Percentiles rank a stretch among this genome's conserved stretches.
These are phyloP conservation scores for Antrozous pallidus DNA, from an alignment of 2,797 vertebrate genomes.

Conservation along the genomic window DNA sequence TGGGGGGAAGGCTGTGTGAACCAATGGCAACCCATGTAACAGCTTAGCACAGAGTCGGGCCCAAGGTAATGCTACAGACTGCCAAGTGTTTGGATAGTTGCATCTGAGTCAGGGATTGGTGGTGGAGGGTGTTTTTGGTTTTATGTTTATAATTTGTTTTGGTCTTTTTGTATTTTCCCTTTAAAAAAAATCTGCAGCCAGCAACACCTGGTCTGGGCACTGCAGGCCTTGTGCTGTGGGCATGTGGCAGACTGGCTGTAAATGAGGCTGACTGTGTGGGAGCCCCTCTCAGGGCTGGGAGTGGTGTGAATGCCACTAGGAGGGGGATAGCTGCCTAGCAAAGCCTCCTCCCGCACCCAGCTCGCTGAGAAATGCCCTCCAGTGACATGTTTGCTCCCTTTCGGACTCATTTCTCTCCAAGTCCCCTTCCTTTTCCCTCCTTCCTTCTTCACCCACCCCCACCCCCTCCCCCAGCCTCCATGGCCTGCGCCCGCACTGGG, in stretches of 20 bases:
- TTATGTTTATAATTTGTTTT: neutral
- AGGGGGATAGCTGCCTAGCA: neutral
- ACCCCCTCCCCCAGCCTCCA: slow-evolving; percentile 50
- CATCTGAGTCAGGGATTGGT: neutral
- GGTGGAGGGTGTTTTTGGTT: neutral
- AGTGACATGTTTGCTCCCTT: neutral
- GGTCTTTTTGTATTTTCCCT: neutral
- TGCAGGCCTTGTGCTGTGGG: neutral
- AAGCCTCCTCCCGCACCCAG: neutral
- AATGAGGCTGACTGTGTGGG: neutral
- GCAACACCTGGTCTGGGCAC: neutral
- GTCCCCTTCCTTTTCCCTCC: neutral
- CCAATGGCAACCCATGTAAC: too few species aligned
- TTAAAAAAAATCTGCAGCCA: neutral
- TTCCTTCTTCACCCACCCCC: neutral
- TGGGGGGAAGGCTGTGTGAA: neutral
- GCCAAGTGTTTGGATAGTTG: neutral
- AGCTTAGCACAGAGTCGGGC: neutral
- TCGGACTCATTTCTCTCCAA: slow-evolving; percentile 32
- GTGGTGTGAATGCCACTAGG: neutral
- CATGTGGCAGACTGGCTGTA: neutral
- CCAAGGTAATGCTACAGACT: neutral
- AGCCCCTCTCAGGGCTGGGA: neutral
- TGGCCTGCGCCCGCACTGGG: slow-evolving; percentile 56
- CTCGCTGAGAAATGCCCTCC: fast-evolving